Percentiles rank a stretch among this genome's conserved stretches.
Conservation (phyloP, 2,113 vertebrate species). For the Gymnarchus niloticus region DNA sequence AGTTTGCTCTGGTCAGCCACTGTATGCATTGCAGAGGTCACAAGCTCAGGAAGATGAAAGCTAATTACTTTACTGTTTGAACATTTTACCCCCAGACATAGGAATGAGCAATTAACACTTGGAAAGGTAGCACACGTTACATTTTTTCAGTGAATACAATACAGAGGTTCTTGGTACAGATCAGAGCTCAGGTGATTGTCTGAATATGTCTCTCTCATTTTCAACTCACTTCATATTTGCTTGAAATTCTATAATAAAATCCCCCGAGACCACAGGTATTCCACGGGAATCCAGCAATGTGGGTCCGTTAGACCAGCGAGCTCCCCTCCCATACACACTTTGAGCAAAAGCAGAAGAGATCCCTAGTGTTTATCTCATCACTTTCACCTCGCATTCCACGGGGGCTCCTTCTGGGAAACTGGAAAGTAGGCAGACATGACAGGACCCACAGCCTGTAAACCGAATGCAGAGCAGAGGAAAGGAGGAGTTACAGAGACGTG, state of each 20-base stretch:
- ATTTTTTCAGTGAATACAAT: background rate
- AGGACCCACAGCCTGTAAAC: background rate
- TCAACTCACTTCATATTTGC: background rate
- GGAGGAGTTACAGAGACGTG: background rate
- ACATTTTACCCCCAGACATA: background rate
- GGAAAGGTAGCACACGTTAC: background rate
- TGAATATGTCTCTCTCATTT: no score
- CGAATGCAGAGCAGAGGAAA: background rate
- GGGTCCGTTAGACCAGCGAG: background rate
- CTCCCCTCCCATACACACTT: background rate
- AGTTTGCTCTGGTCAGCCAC: no score
- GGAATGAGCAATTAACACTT: background rate
- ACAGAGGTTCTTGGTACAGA: background rate
- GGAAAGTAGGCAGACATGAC: background rate
- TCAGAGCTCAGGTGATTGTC: no score
- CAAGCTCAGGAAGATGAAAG: no score
- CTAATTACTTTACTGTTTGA: background rate
- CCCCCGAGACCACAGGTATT: slow-evolving; percentile 16
- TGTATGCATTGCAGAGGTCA: no score
- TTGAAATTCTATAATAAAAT: background rate
- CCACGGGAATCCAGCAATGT: slow-evolving; percentile 35
- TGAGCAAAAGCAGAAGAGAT: slow-evolving; percentile 10
- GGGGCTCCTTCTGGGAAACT: background rate
- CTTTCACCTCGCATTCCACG: background rate
- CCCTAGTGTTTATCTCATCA: background rate